phyloP scores from a whole-genome alignment of 92 coral and sea anemone genomes.

The Paragorgia papillata region DNA sequence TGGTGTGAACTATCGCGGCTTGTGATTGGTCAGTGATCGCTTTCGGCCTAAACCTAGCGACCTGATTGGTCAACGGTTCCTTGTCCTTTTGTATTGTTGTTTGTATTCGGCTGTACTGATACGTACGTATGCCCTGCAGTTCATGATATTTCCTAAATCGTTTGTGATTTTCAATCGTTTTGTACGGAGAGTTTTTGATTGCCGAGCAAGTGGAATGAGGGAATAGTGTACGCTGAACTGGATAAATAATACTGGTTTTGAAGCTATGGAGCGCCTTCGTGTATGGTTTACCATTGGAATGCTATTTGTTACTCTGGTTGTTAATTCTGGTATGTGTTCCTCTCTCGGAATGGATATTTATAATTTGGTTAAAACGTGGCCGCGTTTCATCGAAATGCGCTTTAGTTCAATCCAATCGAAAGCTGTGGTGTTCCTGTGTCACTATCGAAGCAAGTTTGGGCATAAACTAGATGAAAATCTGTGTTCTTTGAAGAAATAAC shows the following conservation, averaged over 20 bases:
- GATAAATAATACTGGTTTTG: neutral
- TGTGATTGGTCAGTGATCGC: slow-evolving; percentile 19
- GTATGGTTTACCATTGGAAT: slow-evolving; percentile 16
- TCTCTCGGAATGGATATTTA: slow-evolving; percentile 22
- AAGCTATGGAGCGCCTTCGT: neutral
- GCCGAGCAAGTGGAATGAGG: slow-evolving; percentile 21
- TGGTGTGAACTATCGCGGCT: slow-evolving; percentile 5
- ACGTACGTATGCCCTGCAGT: slow-evolving; percentile 3
- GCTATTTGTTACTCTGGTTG: slow-evolving; percentile 1
- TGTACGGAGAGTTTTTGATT: slow-evolving; percentile 1
- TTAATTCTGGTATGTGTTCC: slow-evolving; percentile 35
- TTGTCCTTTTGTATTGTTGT: slow-evolving; percentile 19
- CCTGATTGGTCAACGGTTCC: slow-evolving; percentile 9
- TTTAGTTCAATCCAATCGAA: neutral
- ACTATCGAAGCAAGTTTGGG: too few relatives aligned
- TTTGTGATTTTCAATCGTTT: slow-evolving; percentile 16
- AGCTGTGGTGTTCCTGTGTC: too few relatives aligned
- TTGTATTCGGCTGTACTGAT: slow-evolving; percentile 19
- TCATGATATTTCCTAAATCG: slow-evolving; percentile 8
- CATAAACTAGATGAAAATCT: too few relatives aligned
- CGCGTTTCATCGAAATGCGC: neutral
- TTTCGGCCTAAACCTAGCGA: neutral
- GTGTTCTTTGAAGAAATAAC: neutral
- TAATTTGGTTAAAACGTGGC: slow-evolving; percentile 21
- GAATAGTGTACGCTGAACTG: neutral